Evolutionary conservation across 2,113 vertebrate species (phyloP), one percentile per base, ranked within the genome.

Genomic region (Pachycephala philippinensis): DNA sequence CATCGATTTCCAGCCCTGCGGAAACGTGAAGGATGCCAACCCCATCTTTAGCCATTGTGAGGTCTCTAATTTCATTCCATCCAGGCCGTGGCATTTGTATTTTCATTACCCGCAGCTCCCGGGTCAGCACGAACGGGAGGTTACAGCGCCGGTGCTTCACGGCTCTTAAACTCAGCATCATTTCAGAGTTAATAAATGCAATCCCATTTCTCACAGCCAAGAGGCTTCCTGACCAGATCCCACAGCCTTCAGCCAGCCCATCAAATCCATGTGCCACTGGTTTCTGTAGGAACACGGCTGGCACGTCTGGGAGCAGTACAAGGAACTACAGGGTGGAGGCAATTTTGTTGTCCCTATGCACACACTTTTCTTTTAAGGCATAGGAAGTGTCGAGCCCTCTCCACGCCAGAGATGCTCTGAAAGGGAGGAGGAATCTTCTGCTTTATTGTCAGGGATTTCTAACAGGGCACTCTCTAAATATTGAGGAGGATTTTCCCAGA

Each of bases 271-370:
- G 20, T 0, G 4, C 74, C 65, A 22, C 45, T 3, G 4, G 14
- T 66, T 71, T 54, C 80, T 86, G 33, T 1, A 75, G 42, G 52
- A 85, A 70, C 11, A 69, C 49, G 50, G 20, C 35, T 17, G 47
- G 33, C 49, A 69, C 1, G 0, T 23, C 61, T 4, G 42, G 23
- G 31, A 86, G 56, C 10, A 1, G 47, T 1, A 17, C 0, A 2
- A 19, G 22, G 35, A 85, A 75, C 44, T 27, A 45, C 35, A 76
- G 0, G 0, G n/a, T 19, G 35, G 42, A 74, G 59, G n/a, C 28
- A n/a, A 45, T 63, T 57, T 35, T 15, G 33, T 30, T 74, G 42
- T 44, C 66, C 63, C 42, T 27, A 17, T 17, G 49, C 69, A n/a
- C 30, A 17, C 0, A 0, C 13, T 69, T 87, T 68, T 35, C 52